Percentiles rank a stretch among this genome's conserved stretches.
phyloP scores from a whole-genome alignment of 2,113 vertebrate genomes.

The Hydrolagus affinis region DNA sequence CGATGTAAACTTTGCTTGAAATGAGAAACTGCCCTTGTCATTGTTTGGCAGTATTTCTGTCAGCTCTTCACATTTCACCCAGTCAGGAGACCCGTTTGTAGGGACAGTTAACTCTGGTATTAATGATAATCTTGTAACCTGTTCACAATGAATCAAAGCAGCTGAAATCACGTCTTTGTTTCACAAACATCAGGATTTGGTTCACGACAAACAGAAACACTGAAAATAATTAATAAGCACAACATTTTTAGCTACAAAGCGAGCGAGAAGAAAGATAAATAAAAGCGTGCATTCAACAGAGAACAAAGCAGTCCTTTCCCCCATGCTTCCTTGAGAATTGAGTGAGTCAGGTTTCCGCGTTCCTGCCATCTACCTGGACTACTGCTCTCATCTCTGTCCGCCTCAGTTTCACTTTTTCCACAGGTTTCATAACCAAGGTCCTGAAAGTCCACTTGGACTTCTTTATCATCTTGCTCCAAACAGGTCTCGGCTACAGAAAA shows the following conservation, averaged over 20 bases:
- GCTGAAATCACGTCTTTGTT: not conserved
- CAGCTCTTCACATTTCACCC: not conserved
- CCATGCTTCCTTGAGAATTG: slow-evolving; percentile 35
- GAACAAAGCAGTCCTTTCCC: slow-evolving; percentile 11
- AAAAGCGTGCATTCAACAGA: not conserved
- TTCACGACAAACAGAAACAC: not conserved
- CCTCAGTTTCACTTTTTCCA: slow-evolving; percentile 55
- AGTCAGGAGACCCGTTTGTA: too few species aligned
- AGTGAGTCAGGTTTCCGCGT: slow-evolving; percentile 37
- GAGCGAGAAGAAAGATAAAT: not conserved
- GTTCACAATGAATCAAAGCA: not conserved
- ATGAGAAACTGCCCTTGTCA: too few species aligned
- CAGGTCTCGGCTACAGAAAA: slow-evolving; percentile 51
- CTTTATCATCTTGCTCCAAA: slow-evolving; percentile 54
- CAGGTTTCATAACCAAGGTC: slow-evolving; percentile 58
- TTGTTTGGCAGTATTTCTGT: not conserved
- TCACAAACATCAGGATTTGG: not conserved
- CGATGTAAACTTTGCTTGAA: too few species aligned
- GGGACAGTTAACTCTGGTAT: not conserved
- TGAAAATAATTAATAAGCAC: slow-evolving; percentile 22
- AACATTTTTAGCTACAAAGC: not conserved
- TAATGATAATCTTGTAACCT: not conserved
- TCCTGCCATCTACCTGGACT: slow-evolving; percentile 57
- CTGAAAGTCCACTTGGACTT: slow-evolving; percentile 57
- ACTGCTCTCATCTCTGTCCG: slow-evolving; percentile 57